phyloP scores from a whole-genome alignment of 2,113 vertebrate species.

The Struthio camelus region DNA sequence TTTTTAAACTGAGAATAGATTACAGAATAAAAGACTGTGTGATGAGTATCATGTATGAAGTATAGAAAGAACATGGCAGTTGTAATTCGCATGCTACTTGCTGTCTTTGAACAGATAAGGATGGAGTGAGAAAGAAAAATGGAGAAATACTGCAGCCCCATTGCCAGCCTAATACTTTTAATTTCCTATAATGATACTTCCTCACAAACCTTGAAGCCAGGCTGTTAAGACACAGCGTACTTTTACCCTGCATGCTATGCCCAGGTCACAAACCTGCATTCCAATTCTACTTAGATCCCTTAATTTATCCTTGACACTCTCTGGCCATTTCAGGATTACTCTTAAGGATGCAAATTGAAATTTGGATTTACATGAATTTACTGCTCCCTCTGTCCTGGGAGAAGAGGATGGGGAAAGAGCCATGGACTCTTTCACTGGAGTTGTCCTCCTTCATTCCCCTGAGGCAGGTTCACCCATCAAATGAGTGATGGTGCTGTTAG shows the following conservation, averaged over 20 bases:
- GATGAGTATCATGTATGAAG: neutral
- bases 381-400: neutral
- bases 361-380: neutral
- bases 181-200: too few species aligned
- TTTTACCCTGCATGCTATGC: accelerated
- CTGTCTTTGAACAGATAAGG: neutral
- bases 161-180: neutral
- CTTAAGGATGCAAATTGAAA: neutral
- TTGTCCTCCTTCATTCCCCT: neutral
- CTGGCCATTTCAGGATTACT: neutral
- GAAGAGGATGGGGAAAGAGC: neutral
- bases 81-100: neutral
- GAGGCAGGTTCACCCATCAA: neutral
- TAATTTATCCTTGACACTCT: neutral
- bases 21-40: neutral
- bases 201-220: neutral
- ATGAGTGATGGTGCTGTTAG: neutral
- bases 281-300: accelerated
- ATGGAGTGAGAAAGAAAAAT: neutral
- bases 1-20: neutral
- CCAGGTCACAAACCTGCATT: neutral
- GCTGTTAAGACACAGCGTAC: neutral
- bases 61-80: neutral
- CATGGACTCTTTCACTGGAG: neutral
- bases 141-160: neutral